Base-by-base conservation (phyloP, 2,888 invertebrate species). In the Drepana falcataria region DNA sequence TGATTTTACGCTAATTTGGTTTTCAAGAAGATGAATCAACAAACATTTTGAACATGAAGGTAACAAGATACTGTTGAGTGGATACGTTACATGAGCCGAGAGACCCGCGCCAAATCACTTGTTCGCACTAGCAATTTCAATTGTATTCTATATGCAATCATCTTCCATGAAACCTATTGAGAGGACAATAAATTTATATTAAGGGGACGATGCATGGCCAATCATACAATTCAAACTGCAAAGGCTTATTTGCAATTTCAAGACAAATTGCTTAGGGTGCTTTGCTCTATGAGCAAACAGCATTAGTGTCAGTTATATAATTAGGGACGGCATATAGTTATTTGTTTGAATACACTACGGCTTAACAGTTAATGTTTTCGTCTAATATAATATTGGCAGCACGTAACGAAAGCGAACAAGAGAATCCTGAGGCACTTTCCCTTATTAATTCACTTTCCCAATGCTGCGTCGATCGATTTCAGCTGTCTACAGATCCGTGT, bases 361-460 rank as follows among this genome's bases (percentile, higher is more conserved):
- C 33, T 2, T 35, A 55, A 40, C 37, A 40, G 44, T 9, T 59
- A 58, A 59, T 58, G 55, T 65, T 65, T 56, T 58, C 60, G 60
- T 65, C 57, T 62, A 54, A 62, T 71, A 64, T 68, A 62, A 75
- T 61, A 78, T 73, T 72, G 67, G 64, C 63, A 55, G 70, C 78
- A 79, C 77, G 75, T 79, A 81, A 82, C 73, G 77, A 77, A 79
- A 79, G 75, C 68, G 72, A 73, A 60, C 75, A 79, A 71, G 77
- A 76, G 76, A 86, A 80, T 88, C 87, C 88, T 85, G 82, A 56
- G 78, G 82, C 75, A 85, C 88, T 88, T 89, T 89, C 88, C 81
- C 85, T 77, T 76, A 83, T 87, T 84, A 85, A 87, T 85, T 88
- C 86, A 85, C 88, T 88, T 87, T 89, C 87, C 72, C 67, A 68